Conservation (phyloP, 2,888 invertebrate species). For the Prosopocoilus inquinatus region DNA sequence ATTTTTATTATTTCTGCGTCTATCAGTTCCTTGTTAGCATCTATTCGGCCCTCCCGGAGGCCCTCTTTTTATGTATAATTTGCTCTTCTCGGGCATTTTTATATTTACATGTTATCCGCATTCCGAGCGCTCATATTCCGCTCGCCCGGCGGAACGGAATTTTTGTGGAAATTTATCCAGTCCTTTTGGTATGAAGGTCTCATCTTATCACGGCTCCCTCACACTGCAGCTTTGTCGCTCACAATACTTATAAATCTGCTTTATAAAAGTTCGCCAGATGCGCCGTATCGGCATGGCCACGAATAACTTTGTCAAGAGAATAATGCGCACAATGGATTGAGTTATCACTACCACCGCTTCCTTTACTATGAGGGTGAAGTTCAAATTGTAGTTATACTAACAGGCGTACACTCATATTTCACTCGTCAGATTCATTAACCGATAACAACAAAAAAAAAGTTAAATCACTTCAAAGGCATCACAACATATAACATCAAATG, state of each 20-base stretch:
- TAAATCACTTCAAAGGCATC: no score
- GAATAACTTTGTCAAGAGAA: conserved; percentile 7
- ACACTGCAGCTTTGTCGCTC: conserved; percentile 25
- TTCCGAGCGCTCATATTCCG: conserved; percentile 34
- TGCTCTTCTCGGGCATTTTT: conserved; percentile 39
- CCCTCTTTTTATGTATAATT: conserved; percentile 40
- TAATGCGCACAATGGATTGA: conserved; percentile 20
- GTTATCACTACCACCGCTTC: neutral
- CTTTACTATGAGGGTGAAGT: no score
- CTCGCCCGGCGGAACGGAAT: conserved; percentile 24
- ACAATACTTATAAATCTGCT: conserved; percentile 25
- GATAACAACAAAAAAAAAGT: no score
- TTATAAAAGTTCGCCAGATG: conserved; percentile 22
- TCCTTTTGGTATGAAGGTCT: conserved; percentile 21
- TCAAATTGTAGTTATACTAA: no score
- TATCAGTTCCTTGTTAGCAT: conserved; percentile 47
- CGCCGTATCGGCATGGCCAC: conserved; percentile 6
- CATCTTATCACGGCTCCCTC: conserved; percentile 21
- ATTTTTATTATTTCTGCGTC: conserved; percentile 45
- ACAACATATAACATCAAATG: no score
- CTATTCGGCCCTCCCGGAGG: conserved; percentile 29
- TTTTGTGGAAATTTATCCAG: conserved; percentile 36
- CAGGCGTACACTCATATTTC: no score
- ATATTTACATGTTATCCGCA: conserved; percentile 42
- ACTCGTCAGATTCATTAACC: no score